These are phyloP conservation scores for Rattus norvegicus DNA, from an alignment of 2,113 vertebrate species.

Conservation along the genomic window DNA sequence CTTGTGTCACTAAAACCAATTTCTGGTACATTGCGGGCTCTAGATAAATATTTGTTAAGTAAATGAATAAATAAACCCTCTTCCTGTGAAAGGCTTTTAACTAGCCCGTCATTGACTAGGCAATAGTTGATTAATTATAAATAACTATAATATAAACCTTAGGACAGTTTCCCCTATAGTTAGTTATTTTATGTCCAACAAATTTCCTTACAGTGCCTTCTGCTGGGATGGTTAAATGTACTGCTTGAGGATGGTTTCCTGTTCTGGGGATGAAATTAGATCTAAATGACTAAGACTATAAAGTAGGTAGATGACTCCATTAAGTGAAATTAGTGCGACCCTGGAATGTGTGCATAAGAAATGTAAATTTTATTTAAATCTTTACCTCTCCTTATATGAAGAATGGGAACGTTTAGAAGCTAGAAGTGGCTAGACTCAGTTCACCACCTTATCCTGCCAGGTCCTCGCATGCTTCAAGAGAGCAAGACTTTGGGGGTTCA, in stretches of 20 bases:
- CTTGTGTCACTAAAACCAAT: constrained; percentile 49
- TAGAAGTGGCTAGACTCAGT: not conserved
- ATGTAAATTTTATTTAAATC: constrained; percentile 57
- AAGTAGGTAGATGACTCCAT: constrained; percentile 19
- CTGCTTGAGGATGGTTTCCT: constrained; percentile 5
- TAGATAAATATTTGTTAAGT: constrained; percentile 49
- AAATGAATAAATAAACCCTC: constrained; percentile 40
- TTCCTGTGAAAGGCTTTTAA: not conserved
- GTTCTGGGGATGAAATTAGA: constrained; percentile 14
- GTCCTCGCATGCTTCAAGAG: not conserved
- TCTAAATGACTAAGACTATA: constrained; percentile 33
- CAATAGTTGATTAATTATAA: constrained; percentile 18
- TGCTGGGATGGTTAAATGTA: not conserved
- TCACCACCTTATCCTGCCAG: not conserved
- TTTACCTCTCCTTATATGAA: constrained; percentile 32
- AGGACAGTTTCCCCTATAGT: not conserved
- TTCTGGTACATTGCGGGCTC: not conserved
- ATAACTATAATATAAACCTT: not conserved
- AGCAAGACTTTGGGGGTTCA: not conserved
- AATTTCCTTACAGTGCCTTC: not conserved
- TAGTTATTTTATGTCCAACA: constrained; percentile 11
- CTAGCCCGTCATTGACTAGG: not conserved
- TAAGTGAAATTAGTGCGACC: not conserved
- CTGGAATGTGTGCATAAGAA: not conserved
- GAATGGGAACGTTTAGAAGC: not conserved